Conservation (phyloP, 2,797 vertebrate genomes). For the Epinephelus awoara region DNA sequence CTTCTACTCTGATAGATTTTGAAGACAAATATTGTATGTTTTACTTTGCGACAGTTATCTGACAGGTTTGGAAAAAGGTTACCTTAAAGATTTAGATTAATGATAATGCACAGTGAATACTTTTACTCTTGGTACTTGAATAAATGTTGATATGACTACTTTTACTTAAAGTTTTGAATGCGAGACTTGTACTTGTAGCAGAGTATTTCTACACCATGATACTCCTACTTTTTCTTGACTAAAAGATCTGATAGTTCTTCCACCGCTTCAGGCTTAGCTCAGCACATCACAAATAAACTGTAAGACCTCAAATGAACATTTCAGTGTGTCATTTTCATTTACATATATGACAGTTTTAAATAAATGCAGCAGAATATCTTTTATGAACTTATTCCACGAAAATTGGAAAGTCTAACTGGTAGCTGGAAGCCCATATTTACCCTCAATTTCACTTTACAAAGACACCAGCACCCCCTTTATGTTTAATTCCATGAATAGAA, state of each 20-base stretch:
- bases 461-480: neutral
- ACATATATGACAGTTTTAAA: neutral
- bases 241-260: no score
- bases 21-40: no score
- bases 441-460: constrained; percentile 1
- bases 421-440: neutral
- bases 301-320: no score
- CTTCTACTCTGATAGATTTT: no score
- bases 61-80: no score
- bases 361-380: neutral
- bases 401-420: neutral
- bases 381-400: neutral
- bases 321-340: neutral
- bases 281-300: neutral
- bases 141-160: neutral
- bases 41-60: no score
- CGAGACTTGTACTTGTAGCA: neutral
- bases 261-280: no score
- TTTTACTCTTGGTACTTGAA: neutral
- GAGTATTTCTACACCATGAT: no score
- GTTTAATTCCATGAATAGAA: neutral
- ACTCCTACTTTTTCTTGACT: no score
- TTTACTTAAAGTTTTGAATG: neutral
- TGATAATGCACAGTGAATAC: neutral
- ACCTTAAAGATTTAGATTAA: no score